Conservation (phyloP, 2,797 vertebrate species). For the Ptychadena robeensis region DNA sequence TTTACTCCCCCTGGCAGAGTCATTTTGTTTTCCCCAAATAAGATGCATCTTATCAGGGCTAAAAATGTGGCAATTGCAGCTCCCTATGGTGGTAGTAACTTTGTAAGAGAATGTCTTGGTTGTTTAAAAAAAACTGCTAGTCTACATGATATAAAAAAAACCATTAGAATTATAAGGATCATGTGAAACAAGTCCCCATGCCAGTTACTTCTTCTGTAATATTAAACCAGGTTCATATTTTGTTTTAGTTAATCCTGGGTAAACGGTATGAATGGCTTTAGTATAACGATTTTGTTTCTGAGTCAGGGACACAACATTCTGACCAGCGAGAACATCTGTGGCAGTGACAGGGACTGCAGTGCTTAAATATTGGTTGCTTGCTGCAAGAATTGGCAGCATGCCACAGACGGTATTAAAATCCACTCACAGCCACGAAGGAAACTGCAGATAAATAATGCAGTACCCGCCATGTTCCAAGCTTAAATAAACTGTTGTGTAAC, state of each 20-base stretch:
- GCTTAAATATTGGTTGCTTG: background rate
- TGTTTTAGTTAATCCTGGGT: background rate
- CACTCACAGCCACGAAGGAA: background rate
- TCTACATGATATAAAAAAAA: background rate
- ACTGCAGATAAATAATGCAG: constrained; percentile 63
- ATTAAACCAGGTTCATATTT: background rate
- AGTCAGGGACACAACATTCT: background rate
- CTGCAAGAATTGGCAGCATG: constrained; percentile 48
- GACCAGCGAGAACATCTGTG: constrained; percentile 22
- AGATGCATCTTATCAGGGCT: too few relatives aligned
- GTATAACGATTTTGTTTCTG: background rate
- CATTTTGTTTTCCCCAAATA: too few relatives aligned
- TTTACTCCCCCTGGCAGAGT: too few relatives aligned
- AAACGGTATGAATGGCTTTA: background rate
- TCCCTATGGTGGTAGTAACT: background rate
- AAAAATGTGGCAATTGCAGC: background rate
- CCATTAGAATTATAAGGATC: background rate
- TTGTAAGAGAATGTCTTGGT: background rate
- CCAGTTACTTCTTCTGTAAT: background rate
- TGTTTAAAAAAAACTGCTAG: background rate
- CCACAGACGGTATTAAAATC: constrained; percentile 37
- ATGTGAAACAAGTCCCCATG: background rate
- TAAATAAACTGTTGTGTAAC: constrained; percentile 27
- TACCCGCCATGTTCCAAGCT: constrained; percentile 52
- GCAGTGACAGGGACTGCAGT: constrained; percentile 11